Evolutionary conservation across 1,140 invertebrate species (phyloP).

Genomic region (Drosophila novamexicana): DNA sequence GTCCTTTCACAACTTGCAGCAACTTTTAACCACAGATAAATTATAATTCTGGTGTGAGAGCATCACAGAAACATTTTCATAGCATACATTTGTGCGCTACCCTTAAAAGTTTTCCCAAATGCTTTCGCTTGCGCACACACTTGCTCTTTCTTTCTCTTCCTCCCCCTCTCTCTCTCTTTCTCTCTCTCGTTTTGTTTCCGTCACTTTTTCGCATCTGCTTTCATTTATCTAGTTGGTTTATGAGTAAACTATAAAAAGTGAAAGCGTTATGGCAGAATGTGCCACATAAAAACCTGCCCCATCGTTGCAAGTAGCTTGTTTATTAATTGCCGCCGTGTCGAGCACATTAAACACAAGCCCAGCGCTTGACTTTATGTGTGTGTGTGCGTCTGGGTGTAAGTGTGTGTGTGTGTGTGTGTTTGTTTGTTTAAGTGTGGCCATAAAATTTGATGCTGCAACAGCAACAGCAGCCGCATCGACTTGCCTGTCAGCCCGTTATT

Average conservation of each 20-base stretch:
- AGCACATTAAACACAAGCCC: constrained; percentile 49
- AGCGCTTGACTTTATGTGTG: constrained; percentile 9
- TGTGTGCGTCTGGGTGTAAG: background rate
- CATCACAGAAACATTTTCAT: background rate
- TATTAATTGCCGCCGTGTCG: constrained; percentile 66
- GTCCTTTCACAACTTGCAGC: background rate
- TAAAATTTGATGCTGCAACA: constrained; percentile 68
- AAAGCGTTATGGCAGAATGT: constrained; percentile 50
- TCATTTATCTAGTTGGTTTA: constrained; percentile 56
- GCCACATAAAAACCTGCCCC: constrained; percentile 48
- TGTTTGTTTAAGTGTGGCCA: constrained; percentile 62
- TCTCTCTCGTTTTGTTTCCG: background rate
- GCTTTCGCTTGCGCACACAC: no score
- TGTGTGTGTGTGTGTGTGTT: constrained; percentile 12
- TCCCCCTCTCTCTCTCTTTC: background rate
- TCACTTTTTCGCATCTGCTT: constrained; percentile 2
- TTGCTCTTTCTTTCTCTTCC: background rate
- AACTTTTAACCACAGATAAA: background rate
- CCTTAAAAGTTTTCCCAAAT: constrained; percentile 22
- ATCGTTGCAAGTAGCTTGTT: constrained; percentile 42
- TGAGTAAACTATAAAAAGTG: constrained; percentile 65
- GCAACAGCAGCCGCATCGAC: constrained; percentile 30
- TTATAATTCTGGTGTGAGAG: background rate
- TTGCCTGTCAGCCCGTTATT: constrained; percentile 53
- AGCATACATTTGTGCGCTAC: constrained; percentile 1